phyloP scores from a whole-genome alignment of 2,888 invertebrate genomes.

The Plagiodera versicolora region DNA sequence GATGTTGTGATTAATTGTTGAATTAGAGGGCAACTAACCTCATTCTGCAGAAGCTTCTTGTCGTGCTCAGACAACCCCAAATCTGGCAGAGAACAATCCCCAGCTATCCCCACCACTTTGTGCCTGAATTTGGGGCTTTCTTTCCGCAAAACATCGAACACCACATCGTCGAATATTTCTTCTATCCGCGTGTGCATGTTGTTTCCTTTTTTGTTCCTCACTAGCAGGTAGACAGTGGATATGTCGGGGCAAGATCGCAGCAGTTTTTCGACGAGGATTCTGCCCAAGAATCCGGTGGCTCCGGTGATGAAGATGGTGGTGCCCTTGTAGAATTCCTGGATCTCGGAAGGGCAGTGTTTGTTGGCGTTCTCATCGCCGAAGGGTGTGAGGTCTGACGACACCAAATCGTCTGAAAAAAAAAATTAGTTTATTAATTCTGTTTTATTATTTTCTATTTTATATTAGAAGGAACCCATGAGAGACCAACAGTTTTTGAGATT shows the following conservation, averaged over 20 bases:
- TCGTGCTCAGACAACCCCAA: conserved; percentile 64
- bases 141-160: conserved; percentile 60
- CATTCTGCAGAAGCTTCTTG: conserved; percentile 48
- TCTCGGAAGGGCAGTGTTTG: conserved; percentile 28
- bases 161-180: conserved; percentile 68
- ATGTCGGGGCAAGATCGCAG: conserved; percentile 61
- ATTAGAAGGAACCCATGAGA: no score
- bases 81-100: conserved; percentile 64
- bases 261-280: conserved; percentile 63
- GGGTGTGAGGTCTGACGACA: background rate
- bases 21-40: conserved; percentile 18
- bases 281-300: conserved; percentile 61
- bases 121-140: conserved; percentile 66
- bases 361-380: background rate
- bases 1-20: no score
- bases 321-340: conserved; percentile 51
- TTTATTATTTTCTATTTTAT: no score
- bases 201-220: conserved; percentile 64
- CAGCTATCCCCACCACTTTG: conserved; percentile 58
- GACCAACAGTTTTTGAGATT: no score
- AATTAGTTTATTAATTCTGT: no score
- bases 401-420: background rate
- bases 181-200: conserved; percentile 67
- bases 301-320: conserved; percentile 54
- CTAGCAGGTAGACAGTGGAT: conserved; percentile 59